Percentiles rank a stretch among this genome's conserved stretches.
phyloP scores from a whole-genome alignment of 2,888 invertebrate species.

The Cetonia aurata region DNA sequence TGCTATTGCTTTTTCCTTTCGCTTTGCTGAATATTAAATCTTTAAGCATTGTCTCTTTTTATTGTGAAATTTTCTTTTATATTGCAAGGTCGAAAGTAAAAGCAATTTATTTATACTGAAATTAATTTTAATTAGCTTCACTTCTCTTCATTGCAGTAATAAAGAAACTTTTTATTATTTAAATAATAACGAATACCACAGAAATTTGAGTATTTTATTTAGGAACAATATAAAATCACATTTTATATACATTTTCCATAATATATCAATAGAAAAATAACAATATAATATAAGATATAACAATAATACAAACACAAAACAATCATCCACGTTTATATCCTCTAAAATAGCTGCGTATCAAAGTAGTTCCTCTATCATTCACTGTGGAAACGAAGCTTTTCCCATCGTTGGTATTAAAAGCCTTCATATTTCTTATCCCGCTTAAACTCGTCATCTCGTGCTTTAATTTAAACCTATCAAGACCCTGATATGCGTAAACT shows the following conservation, averaged over 20 bases:
- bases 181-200: too few species aligned
- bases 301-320: slow-evolving; percentile 6
- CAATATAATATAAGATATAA: slow-evolving; percentile 4
- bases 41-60: too few species aligned
- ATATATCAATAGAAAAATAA: background rate
- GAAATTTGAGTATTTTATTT: too few species aligned
- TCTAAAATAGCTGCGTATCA: slow-evolving; percentile 15
- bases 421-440: slow-evolving; percentile 51
- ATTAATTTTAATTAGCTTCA: too few species aligned
- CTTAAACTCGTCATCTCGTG: slow-evolving; percentile 53
- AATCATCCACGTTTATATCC: slow-evolving; percentile 21
- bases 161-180: too few species aligned
- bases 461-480: slow-evolving; percentile 63
- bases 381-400: slow-evolving; percentile 56
- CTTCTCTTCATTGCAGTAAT: too few species aligned
- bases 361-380: background rate
- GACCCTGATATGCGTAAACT: slow-evolving; percentile 66
- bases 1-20: too few species aligned
- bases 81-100: too few species aligned
- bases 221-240: too few species aligned
- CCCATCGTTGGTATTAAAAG: slow-evolving; percentile 54
- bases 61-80: too few species aligned
- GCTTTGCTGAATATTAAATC: too few species aligned
- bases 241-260: background rate
- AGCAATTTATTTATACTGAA: too few species aligned